phyloP scores from a whole-genome alignment of 2,113 vertebrate species.

The Boulengeromyrus knoepffleri region DNA sequence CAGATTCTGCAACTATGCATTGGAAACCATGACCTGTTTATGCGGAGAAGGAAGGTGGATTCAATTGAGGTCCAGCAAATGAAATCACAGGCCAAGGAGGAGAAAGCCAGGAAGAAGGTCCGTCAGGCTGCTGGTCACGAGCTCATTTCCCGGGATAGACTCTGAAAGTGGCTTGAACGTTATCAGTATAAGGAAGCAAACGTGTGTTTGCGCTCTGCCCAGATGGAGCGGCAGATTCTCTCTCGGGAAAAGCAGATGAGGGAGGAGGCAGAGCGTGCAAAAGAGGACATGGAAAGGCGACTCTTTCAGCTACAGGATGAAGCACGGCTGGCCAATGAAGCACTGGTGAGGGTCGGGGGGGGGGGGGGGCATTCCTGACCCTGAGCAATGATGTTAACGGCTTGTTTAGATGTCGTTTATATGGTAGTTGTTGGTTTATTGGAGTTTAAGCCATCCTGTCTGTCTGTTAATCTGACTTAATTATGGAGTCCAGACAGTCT shows the following conservation, averaged over 20 bases:
- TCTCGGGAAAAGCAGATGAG: slow-evolving; percentile 84
- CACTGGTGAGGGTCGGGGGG: slow-evolving; percentile 66
- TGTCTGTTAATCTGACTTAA: not conserved
- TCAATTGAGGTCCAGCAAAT: slow-evolving; percentile 87
- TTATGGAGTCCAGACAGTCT: not conserved
- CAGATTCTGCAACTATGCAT: slow-evolving; percentile 85
- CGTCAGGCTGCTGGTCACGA: not conserved
- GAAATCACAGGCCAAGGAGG: slow-evolving; percentile 85
- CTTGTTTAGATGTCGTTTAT: not conserved
- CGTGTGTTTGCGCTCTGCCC: not conserved
- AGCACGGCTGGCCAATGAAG: slow-evolving; percentile 78
- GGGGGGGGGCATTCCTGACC: not conserved
- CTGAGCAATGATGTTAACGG: not conserved
- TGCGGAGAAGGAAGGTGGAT: slow-evolving; percentile 85
- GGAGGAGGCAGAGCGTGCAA: slow-evolving; percentile 80
- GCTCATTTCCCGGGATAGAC: not conserved
- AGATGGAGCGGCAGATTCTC: slow-evolving; percentile 85
- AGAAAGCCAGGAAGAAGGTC: slow-evolving; percentile 85
- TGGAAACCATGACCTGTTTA: slow-evolving; percentile 82
- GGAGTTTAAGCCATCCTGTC: not conserved
- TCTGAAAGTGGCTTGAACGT: not conserved
- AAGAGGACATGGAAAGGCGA: slow-evolving; percentile 78
- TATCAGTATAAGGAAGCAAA: not conserved
- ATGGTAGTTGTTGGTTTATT: not conserved
- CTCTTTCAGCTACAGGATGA: slow-evolving; percentile 86